Evolutionary conservation across 30 jellyfish, hydroid and myxozoan genomes (phyloP), one percentile per base, ranked within the genome.

Genomic region (Calvadosia cruxmelitensis): DNA sequence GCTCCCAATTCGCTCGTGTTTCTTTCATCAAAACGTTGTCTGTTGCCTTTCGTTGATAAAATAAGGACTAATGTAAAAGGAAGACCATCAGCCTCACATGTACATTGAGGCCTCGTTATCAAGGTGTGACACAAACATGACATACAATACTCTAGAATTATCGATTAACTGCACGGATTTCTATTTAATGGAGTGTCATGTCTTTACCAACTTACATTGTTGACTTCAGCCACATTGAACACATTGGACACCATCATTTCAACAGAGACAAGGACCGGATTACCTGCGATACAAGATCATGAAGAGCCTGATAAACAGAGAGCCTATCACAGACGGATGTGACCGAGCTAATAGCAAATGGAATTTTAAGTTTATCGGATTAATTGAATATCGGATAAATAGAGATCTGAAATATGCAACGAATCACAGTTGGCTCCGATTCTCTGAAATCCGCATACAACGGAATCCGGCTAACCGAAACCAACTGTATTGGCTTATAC

Each of bases 231-330:
- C 23, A 80, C 85, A 26, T 66, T 81, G 64, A 72, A 80, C 15
- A 80, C 81, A 67, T 80, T 80, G 28, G 93, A 72, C 20, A 80
- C 69, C 13, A 80, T 64, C 10, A 80, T 53, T 80, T 80, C 93
- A n/a, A 63, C 67, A 5, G 34, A 30, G n/a, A 80, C 63, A 1
- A 32, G 53, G 20, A 80, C 29, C 2, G 93, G 85, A 20, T 78
- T 79, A 33, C 81, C 93, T 71, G 53, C n/a, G 35, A 66, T 0
- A 61, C 61, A 20, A 5, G 57, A 42, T 5, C 20, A 42, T 5
- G 57, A n/a, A n/a, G n/a, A n/a, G n/a, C n/a, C n/a, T 42, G 15
- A 42, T 20, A 42, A 42, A 42, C 20, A 5, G 57, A 42, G 20
- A 42, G 20, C 15, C 57, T 5, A 42, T 42, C 20, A 42, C 20